Evolutionary conservation across 2,888 invertebrate species (phyloP).

Genomic region (Nymphalis polychloros): DNA sequence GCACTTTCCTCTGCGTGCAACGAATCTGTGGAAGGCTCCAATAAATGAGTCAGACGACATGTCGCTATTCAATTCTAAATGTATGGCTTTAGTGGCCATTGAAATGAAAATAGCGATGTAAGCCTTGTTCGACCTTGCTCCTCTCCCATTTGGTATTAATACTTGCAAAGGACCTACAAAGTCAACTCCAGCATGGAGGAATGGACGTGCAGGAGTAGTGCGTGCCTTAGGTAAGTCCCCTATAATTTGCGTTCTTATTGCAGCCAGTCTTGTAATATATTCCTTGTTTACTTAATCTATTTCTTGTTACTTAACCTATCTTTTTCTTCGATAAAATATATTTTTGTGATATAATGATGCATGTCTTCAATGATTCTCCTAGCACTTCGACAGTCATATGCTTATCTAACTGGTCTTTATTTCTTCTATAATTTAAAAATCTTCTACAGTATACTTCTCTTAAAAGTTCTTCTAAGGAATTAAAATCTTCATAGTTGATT

Average conservation of each 20-base stretch:
- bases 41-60: too few species aligned
- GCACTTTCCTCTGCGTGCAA: too few species aligned
- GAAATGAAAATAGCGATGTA: not conserved
- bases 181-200: not conserved
- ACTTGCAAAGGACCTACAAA: not conserved
- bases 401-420: too few species aligned
- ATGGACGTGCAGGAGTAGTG: not conserved
- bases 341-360: not conserved
- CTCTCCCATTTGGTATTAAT: not conserved
- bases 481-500: too few species aligned
- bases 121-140: not conserved
- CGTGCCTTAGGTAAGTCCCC: not conserved
- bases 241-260: not conserved
- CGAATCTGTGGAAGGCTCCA: too few species aligned
- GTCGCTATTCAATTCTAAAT: too few species aligned
- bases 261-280: not conserved
- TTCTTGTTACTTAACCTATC: not conserved
- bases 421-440: too few species aligned
- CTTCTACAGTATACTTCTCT: too few species aligned
- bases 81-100: too few species aligned
- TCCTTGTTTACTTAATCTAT: not conserved
- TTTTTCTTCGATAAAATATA: not conserved
- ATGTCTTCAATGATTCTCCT: not conserved
- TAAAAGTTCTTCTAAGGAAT: too few species aligned
- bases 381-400: not conserved